phyloP scores from a whole-genome alignment of 2,888 invertebrate genomes.

The Dryomyza anilis region DNA sequence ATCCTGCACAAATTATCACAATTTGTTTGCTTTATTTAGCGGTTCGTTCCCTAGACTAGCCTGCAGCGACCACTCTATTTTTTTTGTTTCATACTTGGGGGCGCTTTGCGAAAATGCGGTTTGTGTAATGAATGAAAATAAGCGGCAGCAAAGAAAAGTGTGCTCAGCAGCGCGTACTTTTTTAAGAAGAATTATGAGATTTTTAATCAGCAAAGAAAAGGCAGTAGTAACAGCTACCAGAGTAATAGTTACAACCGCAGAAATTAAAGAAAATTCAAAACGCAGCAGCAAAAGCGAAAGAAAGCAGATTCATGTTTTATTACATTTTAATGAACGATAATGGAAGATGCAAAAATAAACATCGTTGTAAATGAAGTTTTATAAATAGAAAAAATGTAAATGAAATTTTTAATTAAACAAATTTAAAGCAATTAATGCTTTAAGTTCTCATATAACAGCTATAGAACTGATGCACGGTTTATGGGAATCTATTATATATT shows the following conservation, averaged over 20 bases:
- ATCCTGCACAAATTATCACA: not conserved
- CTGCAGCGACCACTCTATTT: no score
- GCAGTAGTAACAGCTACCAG: not conserved
- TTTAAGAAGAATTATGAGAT: slow-evolving; percentile 25
- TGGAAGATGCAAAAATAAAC: no score
- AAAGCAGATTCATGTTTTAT: not conserved
- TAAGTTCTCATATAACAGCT: no score
- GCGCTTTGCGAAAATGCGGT: not conserved
- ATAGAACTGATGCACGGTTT: no score
- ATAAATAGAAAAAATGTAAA: no score
- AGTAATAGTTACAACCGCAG: not conserved
- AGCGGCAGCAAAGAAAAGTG: not conserved
- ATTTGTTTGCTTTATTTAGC: not conserved
- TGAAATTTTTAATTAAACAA: no score
- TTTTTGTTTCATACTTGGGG: not conserved
- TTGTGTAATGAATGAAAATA: slow-evolving; percentile 13
- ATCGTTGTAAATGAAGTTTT: no score
- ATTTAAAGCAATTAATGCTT: no score
- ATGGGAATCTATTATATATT: no score
- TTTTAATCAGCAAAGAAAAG: slow-evolving; percentile 17
- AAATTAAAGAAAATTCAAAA: not conserved
- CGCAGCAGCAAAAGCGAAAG: not conserved
- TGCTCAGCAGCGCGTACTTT: slow-evolving; percentile 24
- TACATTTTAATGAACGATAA: not conserved
- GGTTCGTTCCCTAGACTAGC: no score